Conservation (phyloP, 2,888 invertebrate species). For the Melinopterus prodromus region DNA sequence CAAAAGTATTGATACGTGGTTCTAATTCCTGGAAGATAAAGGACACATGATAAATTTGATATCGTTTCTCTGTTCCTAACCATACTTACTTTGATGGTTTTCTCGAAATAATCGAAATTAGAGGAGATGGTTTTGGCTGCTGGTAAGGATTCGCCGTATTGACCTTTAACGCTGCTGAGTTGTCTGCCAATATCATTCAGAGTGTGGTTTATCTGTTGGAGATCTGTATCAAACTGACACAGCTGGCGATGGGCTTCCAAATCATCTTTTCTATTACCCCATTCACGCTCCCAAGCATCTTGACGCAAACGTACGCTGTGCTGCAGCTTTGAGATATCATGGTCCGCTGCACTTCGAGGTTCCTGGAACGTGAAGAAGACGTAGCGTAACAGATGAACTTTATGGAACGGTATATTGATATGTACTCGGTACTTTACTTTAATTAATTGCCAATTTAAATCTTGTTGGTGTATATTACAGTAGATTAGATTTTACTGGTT, state of each 20-base stretch:
- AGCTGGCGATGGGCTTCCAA: slow-evolving; percentile 71
- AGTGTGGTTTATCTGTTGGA: slow-evolving; percentile 75
- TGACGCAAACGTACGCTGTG: slow-evolving; percentile 68
- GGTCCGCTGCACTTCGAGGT: slow-evolving; percentile 70
- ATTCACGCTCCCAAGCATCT: slow-evolving; percentile 71
- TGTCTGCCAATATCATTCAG: slow-evolving; percentile 73
- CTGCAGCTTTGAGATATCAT: slow-evolving; percentile 75
- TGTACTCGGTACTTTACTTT: neutral
- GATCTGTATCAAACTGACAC: slow-evolving; percentile 73
- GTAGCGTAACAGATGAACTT: slow-evolving; percentile 6
- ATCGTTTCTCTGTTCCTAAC: neutral
- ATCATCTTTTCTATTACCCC: slow-evolving; percentile 66
- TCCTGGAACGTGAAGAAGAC: slow-evolving; percentile 59
- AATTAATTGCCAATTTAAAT: slow-evolving; percentile 8
- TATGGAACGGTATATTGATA: neutral
- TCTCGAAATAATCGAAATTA: slow-evolving; percentile 79
- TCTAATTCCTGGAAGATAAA: slow-evolving; percentile 43
- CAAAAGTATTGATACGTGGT: slow-evolving; percentile 71
- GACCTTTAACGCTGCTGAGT: slow-evolving; percentile 69
- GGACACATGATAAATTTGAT: slow-evolving; percentile 7
- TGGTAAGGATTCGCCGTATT: slow-evolving; percentile 76
- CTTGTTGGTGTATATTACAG: neutral
- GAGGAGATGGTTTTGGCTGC: slow-evolving; percentile 75
- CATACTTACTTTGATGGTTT: slow-evolving; percentile 73
- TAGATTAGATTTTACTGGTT: neutral